Evolutionary conservation across 2,888 invertebrate species (phyloP).

Genomic region (Rhagium mordax): DNA sequence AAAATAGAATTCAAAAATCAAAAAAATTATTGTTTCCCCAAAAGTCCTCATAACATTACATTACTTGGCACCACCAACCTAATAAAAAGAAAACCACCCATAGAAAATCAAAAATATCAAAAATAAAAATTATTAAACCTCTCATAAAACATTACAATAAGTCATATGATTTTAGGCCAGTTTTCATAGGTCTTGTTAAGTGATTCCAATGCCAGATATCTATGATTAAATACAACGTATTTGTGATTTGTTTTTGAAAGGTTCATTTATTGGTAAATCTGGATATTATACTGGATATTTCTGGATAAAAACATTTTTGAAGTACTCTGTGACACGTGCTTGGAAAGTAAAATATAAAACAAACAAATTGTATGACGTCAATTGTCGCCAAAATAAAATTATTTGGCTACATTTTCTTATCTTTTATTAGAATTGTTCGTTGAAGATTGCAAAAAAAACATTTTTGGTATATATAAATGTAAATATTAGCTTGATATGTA

Average conservation of each 20-base stretch:
- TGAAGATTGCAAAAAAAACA: neutral
- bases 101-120: too few species aligned
- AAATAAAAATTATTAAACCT: too few species aligned
- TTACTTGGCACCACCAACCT: too few species aligned
- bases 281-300: neutral
- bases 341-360: neutral
- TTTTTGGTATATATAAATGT: neutral
- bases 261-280: neutral
- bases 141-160: too few species aligned
- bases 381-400: neutral
- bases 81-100: too few species aligned
- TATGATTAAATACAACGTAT: too few species aligned
- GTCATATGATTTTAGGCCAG: too few species aligned
- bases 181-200: too few species aligned
- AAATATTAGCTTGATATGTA: neutral
- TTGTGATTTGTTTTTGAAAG: neutral
- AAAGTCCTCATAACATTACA: too few species aligned
- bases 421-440: neutral
- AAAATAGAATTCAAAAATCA: too few species aligned
- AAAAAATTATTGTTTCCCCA: too few species aligned
- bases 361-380: constrained; percentile 14
- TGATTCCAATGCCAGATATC: too few species aligned
- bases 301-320: neutral
- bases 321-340: constrained; percentile 1
- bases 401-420: neutral